These are phyloP conservation scores for Lucinisca nassula DNA, from an alignment of 2,888 invertebrate species.

Conservation along the genomic window DNA sequence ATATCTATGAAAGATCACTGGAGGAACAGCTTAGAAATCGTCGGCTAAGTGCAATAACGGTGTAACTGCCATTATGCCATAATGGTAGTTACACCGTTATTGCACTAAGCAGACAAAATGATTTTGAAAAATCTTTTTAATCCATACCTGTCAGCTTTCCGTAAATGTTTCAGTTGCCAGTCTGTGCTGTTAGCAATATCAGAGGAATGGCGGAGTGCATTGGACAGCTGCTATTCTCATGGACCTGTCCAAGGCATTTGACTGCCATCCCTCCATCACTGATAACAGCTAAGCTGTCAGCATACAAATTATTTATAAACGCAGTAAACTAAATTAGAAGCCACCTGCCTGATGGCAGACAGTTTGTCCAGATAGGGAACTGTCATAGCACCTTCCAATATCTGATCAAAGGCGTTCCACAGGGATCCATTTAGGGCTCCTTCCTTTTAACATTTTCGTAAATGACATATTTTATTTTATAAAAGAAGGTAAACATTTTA, in stretches of 20 bases:
- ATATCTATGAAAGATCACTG: background rate
- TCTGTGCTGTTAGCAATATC: too few species aligned
- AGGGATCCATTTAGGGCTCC: background rate
- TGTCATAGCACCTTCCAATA: too few species aligned
- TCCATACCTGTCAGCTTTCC: background rate
- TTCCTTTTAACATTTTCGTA: background rate
- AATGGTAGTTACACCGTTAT: too few species aligned
- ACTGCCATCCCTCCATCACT: background rate
- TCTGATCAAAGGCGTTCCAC: too few species aligned
- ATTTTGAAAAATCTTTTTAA: too few species aligned
- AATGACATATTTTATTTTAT: background rate
- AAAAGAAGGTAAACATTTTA: background rate
- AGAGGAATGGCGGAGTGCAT: background rate
- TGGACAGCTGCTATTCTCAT: too few species aligned
- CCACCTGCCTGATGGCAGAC: background rate
- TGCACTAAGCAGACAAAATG: too few species aligned
- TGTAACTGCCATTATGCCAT: too few species aligned
- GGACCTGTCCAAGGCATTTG: too few species aligned
- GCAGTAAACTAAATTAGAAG: background rate
- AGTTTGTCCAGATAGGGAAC: background rate
- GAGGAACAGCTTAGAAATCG: background rate
- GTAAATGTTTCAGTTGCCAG: background rate
- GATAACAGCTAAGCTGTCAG: background rate
- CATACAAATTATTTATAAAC: background rate
- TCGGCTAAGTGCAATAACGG: background rate